Evolutionary conservation across 2,888 invertebrate genomes (phyloP), one percentile per base, ranked within the genome.

Genomic region (Dioctria linearis): DNA sequence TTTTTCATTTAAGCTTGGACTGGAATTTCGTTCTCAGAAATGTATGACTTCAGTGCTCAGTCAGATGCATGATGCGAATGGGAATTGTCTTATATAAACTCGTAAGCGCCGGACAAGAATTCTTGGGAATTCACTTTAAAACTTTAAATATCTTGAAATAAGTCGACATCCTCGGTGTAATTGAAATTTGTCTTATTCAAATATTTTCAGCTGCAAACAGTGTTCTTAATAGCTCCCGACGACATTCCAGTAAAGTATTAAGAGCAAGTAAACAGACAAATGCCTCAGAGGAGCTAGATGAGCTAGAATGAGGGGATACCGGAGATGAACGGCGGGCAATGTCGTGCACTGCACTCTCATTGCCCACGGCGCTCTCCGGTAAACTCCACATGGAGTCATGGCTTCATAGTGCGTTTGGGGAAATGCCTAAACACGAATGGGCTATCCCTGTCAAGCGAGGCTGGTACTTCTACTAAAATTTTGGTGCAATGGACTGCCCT

Each of bases 171-270:
- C 40, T 69, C 51, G 51, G 51, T 51, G 69, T 69, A 6, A 51
- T 49, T 69, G 37, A 69, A 69, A 69, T 69, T 69, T 69, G 69
- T 69, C 51, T 69, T 51, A 49, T 69, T 69, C 69, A 51, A 69
- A 69, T 69, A 69, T 69, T 69, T 69, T 39, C 69, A 39, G 49
- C 69, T 69, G 69, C 69, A 69, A 69, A 69, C 69, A 69, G 51
- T 69, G 69, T 51, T 51, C 51, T 69, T 69, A 69, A 69, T 69
- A 69, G 69, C 51, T 69, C 51, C 40, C 69, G 69, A 69, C 51
- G 69, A 69, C 69, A 69, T 69, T 69, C 69, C 39, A 39, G 69
- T 25, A 69, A 54, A 69, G 69, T 69, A 69, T 69, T 69, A 51
- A 51, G 51, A 51, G 51, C 37, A 69, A 69, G 51, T 51, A 69